A percentile compares a stretch with the other conserved stretches of the same genome.
Evolutionary conservation across 2,888 invertebrate genomes (phyloP).

Genomic region (Erebia aethiops): DNA sequence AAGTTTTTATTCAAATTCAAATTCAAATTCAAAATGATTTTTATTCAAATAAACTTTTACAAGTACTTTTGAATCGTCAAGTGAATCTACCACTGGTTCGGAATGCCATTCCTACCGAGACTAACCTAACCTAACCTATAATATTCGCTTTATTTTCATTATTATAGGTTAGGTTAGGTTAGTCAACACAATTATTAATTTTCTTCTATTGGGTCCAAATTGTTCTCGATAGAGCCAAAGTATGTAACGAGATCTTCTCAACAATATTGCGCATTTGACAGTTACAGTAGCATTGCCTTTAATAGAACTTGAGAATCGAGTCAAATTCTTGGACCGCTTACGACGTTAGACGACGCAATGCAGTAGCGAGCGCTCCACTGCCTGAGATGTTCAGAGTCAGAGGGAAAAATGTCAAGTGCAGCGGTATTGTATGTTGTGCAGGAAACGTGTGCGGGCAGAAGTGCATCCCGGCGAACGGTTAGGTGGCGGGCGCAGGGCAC

Average conservation of each 20-base stretch:
- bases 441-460: conserved; percentile 44
- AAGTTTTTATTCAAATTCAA: no score
- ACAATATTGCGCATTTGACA: conserved; percentile 62
- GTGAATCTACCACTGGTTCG: no score
- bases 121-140: no score
- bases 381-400: conserved; percentile 49
- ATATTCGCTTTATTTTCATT: no score
- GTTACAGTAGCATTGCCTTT: conserved; percentile 62
- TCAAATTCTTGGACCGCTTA: conserved; percentile 41
- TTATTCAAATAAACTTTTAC: no score
- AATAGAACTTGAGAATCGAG: conserved; percentile 55
- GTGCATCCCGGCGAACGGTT: conserved; percentile 51
- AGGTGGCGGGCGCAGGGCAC: conserved; percentile 62
- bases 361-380: conserved; percentile 54
- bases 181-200: not conserved
- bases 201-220: not conserved
- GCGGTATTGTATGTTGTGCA: conserved; percentile 55
- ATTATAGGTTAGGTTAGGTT: no score
- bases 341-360: conserved; percentile 35
- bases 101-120: no score
- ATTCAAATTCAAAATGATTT: no score
- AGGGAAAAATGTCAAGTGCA: conserved; percentile 48
- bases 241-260: conserved; percentile 58
- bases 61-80: no score
- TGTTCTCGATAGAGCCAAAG: conserved; percentile 44